Evolutionary conservation across 2,888 invertebrate species (phyloP), one percentile per base, ranked within the genome.

Genomic region (Blera fallax): DNA sequence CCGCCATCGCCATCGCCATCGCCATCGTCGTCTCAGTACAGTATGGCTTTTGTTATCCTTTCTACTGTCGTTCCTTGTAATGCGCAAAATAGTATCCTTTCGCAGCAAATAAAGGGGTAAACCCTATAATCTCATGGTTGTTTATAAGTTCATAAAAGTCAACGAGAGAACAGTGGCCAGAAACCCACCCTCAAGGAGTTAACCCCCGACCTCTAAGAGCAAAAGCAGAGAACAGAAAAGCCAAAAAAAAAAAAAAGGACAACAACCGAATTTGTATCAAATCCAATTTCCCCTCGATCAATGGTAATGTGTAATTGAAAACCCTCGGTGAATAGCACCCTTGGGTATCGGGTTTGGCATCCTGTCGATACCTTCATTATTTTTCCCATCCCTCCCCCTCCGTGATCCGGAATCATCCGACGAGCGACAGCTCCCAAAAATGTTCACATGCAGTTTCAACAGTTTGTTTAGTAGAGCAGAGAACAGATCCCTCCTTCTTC

Each of bases 141-240:
- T 91, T 90, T 90, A 91, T 90, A 91, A 91, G 91, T 91, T 90
- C 91, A 91, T 90, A 91, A 90, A 90, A 90, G 89, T 90, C 90
- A 90, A 90, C 90, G 90, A 91, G 90, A 88, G 83, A 77, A 87
- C 81, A 85, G 78, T 87, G 69, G 74, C 81, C 76, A 76, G 70
- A 56, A 73, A 74, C 58, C 69, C 62, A 72, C 64, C 67, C 77
- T 56, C 69, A 11, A 45, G 37, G 73, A 27, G 70, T 70, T 65
- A 45, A 58, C 62, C 64, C 64, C 37, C 58, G 72, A 65, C 52
- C 78, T 37, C n/a, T 45, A 90, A 88, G 88, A 73, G 67, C 76
- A 69, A 76, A 52, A 69, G 32, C 32, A 65, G 24, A 32, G 58
- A 24, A 62, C 67, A 18, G 16, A 72, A 27, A 34, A 48, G n/a